Evolutionary conservation across 1,140 invertebrate genomes (phyloP), one percentile per base, ranked within the genome.

Genomic region (Drosophila miranda): DNA sequence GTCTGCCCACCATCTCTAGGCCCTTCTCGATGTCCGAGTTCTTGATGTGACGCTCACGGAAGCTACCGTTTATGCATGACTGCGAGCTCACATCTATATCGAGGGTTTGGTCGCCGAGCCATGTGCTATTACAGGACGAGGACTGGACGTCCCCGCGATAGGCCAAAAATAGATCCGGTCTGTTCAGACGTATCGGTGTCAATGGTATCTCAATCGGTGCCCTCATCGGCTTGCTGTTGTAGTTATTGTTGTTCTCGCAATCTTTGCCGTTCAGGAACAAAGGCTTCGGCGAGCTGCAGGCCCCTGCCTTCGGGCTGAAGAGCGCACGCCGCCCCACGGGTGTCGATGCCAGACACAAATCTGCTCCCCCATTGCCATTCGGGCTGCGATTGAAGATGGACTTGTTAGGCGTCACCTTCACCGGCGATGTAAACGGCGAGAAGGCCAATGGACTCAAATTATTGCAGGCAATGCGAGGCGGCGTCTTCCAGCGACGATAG

Each of bases 1-100:
- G 93, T 69, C 96, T 94, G 49, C 96, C 96, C 52, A 96, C 93
- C 72, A 94, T 92, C 92, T 98, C 97, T 9, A 98, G 91, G 1
- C 97, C 97, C 90, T 97, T 98, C 45, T 96, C 94, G 38, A 94
- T 93, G 87, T 98, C 96, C 61, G 94, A 93, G 14, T 96, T 92
- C 58, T 95, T 92, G 52, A 95, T 93, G 21, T 91, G 86, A 16
- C 92, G 86, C 62, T 91, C 90, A 5, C 64, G 90, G 21, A 78
- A 91, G 23, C 79, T 70, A 6, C 6, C 23, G 23, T 26, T 19
- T 1, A 19, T 19, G 19, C 2, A 19, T 19, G 19, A 19, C 19
- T 19, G 5, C 23, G 23, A 26, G 23, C 23, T 26, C 23, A 23
- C 3, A 26, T 26, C 23, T 4, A 26, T 26, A 4, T 0, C 4